phyloP scores from a whole-genome alignment of 2,797 vertebrate species.

The Sparus aurata region DNA sequence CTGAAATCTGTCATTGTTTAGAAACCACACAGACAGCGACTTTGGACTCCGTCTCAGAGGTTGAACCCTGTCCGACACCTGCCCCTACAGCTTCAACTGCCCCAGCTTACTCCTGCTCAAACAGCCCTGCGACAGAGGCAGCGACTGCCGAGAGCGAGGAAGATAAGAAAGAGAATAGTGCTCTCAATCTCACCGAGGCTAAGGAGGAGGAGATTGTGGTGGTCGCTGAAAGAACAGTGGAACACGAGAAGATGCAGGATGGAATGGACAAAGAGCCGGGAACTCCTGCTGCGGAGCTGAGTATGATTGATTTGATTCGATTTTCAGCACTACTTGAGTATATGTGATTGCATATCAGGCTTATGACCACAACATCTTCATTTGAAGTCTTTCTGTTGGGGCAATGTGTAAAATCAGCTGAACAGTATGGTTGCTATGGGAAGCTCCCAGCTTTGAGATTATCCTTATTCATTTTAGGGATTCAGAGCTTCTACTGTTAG shows the following conservation, averaged over 20 bases:
- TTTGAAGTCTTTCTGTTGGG: not conserved
- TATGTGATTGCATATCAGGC: too few species aligned
- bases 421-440: not conserved
- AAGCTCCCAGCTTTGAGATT: not conserved
- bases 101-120: not conserved
- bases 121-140: not conserved
- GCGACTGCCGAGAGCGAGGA: not conserved
- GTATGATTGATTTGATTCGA: not conserved
- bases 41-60: not conserved
- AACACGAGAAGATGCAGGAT: not conserved
- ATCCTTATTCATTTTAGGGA: not conserved
- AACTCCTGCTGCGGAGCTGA: conserved; percentile 2
- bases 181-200: not conserved
- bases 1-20: conserved; percentile 6
- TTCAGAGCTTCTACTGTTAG: too few species aligned
- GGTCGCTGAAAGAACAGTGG: not conserved
- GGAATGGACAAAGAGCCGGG: not conserved
- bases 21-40: not conserved
- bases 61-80: not conserved
- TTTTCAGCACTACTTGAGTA: not conserved
- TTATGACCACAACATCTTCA: not conserved
- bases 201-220: not conserved
- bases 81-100: not conserved
- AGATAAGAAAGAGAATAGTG: not conserved
- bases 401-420: not conserved